phyloP scores from a whole-genome alignment of 2,113 vertebrate genomes.

The Xyliphius kryptos region DNA sequence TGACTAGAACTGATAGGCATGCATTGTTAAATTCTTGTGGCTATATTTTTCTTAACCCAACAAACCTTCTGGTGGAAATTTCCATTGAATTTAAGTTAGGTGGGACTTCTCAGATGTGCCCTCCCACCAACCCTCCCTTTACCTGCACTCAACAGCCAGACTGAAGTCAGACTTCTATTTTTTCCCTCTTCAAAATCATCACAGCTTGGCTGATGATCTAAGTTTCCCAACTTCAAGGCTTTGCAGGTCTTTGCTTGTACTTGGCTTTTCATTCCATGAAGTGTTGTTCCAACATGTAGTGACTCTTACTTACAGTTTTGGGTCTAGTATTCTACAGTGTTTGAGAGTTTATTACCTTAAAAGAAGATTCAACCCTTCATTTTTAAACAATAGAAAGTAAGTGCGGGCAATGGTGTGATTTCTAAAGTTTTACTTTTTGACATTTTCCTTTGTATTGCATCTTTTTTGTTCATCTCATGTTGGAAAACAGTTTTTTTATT shows the following conservation, averaged over 20 bases:
- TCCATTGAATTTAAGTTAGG: conserved; percentile 59
- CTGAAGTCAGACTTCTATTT: conserved; percentile 29
- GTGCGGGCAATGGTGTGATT: too few relatives aligned
- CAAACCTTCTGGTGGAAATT: conserved; percentile 63
- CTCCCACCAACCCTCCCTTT: conserved; percentile 58
- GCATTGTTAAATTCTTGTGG: too few relatives aligned
- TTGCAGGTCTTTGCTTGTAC: conserved; percentile 28
- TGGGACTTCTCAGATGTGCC: conserved; percentile 48
- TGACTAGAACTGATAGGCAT: too few relatives aligned
- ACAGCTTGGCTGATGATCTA: conserved; percentile 24
- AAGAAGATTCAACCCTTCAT: not conserved
- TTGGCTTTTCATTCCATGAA: conserved; percentile 3
- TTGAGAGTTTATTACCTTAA: conserved; percentile 8
- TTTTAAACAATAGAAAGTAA: too few relatives aligned
- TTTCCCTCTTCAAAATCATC: conserved; percentile 7
- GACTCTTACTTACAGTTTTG: conserved; percentile 8
- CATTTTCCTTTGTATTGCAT: conserved; percentile 42
- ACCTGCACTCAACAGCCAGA: conserved; percentile 48
- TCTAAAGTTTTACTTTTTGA: conserved; percentile 26
- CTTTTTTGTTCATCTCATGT: conserved; percentile 13
- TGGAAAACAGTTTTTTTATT: not conserved
- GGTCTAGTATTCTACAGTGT: not conserved
- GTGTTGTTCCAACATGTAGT: conserved; percentile 19
- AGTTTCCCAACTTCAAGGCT: conserved; percentile 10
- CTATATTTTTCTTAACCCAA: not conserved